Evolutionary conservation across 1,140 invertebrate genomes (phyloP).

Genomic region (Habropoda laboriosa): DNA sequence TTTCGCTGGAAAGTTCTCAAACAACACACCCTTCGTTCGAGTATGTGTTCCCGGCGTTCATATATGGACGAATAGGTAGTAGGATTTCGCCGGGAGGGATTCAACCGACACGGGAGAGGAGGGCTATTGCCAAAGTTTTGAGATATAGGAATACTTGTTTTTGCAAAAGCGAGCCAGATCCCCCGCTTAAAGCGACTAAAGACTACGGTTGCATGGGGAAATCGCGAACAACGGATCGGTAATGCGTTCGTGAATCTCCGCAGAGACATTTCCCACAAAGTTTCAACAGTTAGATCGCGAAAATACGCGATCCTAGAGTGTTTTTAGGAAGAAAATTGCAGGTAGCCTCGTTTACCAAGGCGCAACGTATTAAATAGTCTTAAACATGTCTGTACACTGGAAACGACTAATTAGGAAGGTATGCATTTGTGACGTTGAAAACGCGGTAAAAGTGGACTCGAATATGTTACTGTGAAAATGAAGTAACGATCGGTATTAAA

Average conservation of each 20-base stretch:
- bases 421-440: background rate
- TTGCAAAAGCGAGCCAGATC: slow-evolving; percentile 58
- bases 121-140: slow-evolving; percentile 72
- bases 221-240: slow-evolving; percentile 2
- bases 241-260: slow-evolving; percentile 5
- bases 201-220: slow-evolving; percentile 10
- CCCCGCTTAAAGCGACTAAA: slow-evolving; percentile 14
- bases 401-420: too few species aligned
- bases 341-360: background rate
- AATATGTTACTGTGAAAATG: background rate
- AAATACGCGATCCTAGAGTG: background rate
- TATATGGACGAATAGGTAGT: slow-evolving; percentile 27
- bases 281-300: background rate
- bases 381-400: too few species aligned
- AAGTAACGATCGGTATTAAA: background rate
- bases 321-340: background rate
- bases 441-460: background rate
- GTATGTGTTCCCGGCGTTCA: slow-evolving; percentile 45
- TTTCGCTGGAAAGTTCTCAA: slow-evolving; percentile 58
- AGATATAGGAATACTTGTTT: slow-evolving; percentile 76
- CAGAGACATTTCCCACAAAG: background rate
- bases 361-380: background rate
- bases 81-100: slow-evolving; percentile 36
- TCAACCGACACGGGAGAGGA: slow-evolving; percentile 28
- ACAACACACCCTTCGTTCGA: slow-evolving; percentile 40